phyloP scores from a whole-genome alignment of 2,113 vertebrate genomes.

The Fukomys damarensis region DNA sequence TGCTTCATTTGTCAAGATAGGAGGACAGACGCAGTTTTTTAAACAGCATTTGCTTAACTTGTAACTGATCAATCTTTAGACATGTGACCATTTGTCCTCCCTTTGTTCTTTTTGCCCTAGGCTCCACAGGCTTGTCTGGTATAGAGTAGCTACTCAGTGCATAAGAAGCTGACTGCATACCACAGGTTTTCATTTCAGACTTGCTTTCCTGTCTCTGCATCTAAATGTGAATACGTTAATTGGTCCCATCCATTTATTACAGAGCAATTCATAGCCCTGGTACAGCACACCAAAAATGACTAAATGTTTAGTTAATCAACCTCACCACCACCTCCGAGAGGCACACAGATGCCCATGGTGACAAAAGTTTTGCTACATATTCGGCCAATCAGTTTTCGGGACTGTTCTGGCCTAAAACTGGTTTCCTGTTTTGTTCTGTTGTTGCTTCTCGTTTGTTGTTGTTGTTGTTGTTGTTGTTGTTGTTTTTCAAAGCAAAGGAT shows the following conservation, averaged over 20 bases:
- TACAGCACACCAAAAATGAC: background rate
- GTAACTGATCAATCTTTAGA: conserved; percentile 3
- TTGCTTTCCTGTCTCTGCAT: background rate
- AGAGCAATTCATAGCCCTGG: background rate
- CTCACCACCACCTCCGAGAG: background rate
- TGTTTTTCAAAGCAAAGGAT: background rate
- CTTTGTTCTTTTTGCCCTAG: background rate
- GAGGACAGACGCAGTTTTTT: background rate
- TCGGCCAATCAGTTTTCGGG: background rate
- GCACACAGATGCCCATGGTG: background rate
- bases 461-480: background rate
- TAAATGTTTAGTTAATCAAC: background rate
- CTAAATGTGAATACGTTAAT: conserved; percentile 7
- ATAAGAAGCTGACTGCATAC: background rate
- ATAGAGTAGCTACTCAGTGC: background rate
- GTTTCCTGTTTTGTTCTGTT: background rate
- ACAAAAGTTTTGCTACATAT: background rate
- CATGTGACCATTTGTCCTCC: background rate
- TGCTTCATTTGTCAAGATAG: background rate
- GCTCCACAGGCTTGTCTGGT: background rate
- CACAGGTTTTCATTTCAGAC: background rate
- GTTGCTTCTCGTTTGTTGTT: background rate
- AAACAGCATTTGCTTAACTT: background rate
- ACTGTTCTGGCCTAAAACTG: background rate
- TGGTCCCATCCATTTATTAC: background rate